Evolutionary conservation across 2,113 vertebrate species (phyloP), one percentile per base, ranked within the genome.

Genomic region (Fregetta grallaria): DNA sequence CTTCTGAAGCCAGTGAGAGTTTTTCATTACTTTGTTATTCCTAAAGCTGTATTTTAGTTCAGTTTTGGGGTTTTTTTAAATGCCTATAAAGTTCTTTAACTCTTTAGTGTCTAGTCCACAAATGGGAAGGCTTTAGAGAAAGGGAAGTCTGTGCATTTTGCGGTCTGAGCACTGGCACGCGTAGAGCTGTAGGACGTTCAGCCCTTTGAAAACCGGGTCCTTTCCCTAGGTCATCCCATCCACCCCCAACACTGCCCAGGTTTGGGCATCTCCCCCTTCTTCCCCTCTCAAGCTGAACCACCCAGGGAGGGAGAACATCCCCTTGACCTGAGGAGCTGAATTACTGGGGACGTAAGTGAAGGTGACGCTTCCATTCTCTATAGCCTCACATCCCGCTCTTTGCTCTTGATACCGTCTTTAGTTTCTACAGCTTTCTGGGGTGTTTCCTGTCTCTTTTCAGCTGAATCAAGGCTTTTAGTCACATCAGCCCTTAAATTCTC

Each of bases 111-210:
- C 36, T 44, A 0, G 1, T 42, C 72, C 13, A 45, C 34, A 21
- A 11, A 15, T 3, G 44, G 63, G 53, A 27, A 66, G 53, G 53
- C 5, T 70, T 77, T n/a, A 11, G 55, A 30, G 55, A 13, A 56
- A n/a, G 42, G 5, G 49, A 52, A 38, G 19, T 22, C 42, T 27
- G 19, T 22, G 26, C 26, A 16, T 49, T 79, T 36, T 32, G 55
- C n/a, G 6, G 17, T 3, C 59, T 10, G 12, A 44, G 17, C 32
- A 2, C 10, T 2, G 32, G 29, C 59, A 22, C 5, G 2, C 0
- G 1, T 9, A 9, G 71, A 73, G 27, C 49, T 81, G 49, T 30
- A 26, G 78, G 59, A 77, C 4, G 1, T 45, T 27, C 15, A 83
- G 53, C 55, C 40, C 49, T 55, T 78, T 29, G 47, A 27, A 76